phyloP scores from a whole-genome alignment of 2,113 vertebrate genomes.

The Oncorhynchus tshawytscha region DNA sequence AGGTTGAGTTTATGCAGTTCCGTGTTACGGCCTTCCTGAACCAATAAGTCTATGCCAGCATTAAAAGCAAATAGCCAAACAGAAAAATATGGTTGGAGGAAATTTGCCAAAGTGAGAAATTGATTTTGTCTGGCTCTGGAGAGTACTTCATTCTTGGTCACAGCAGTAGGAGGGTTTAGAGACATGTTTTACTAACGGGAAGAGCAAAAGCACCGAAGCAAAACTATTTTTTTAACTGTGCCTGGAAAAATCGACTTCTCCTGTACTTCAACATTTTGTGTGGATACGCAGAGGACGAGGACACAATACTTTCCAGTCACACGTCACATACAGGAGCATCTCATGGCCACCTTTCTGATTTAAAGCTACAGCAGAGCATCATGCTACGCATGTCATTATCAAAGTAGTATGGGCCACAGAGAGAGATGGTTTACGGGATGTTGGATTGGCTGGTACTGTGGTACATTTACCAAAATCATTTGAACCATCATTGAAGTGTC shows the following conservation, averaged over 20 bases:
- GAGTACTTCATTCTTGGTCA: constrained; percentile 72
- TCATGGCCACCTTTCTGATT: constrained; percentile 62
- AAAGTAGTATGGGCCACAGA: too few species aligned
- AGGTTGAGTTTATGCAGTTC: constrained; percentile 59
- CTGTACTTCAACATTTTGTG: constrained; percentile 46
- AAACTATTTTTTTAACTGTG: constrained; percentile 67
- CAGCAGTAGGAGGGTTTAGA: constrained; percentile 51
- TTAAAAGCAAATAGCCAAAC: constrained; percentile 71
- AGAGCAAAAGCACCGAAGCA: constrained; percentile 66
- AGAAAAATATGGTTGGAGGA: constrained; percentile 52
- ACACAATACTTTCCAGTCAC: constrained; percentile 67
- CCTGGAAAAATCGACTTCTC: constrained; percentile 62
- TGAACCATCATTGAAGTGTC: too few species aligned
- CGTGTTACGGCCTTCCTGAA: constrained; percentile 55
- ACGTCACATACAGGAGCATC: constrained; percentile 52
- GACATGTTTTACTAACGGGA: constrained; percentile 67
- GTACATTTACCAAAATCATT: too few species aligned
- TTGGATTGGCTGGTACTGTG: too few species aligned
- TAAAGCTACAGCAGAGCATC: constrained; percentile 54
- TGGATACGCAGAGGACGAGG: constrained; percentile 59
- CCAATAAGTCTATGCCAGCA: constrained; percentile 66
- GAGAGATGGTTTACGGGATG: too few species aligned
- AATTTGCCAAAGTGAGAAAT: constrained; percentile 74
- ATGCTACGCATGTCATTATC: constrained; percentile 18
- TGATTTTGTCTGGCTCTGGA: constrained; percentile 74